Conservation (phyloP, 35 echinoderm and acorn worm genomes). For the Heliocidaris erythrogramma region DNA sequence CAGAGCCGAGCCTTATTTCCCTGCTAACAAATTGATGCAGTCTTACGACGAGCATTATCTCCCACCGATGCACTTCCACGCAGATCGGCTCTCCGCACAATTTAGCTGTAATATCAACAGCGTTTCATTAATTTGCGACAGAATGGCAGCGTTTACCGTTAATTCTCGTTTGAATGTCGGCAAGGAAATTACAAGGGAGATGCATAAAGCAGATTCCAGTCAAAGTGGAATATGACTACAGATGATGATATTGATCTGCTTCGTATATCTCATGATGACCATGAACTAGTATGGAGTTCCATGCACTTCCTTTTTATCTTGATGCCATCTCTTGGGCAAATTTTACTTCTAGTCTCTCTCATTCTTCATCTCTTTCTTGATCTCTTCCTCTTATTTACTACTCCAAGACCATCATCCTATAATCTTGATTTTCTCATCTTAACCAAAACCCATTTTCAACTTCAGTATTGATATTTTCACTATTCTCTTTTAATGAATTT, state of each 20-base stretch:
- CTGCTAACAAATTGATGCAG: neutral
- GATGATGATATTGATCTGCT: neutral
- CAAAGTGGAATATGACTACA: neutral
- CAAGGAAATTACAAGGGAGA: neutral
- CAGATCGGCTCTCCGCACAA: neutral
- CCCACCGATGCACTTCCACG: neutral
- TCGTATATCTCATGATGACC: neutral
- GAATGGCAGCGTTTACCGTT: conserved; percentile 1
- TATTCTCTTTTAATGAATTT: no score
- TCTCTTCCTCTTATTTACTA: neutral
- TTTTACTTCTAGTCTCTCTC: neutral
- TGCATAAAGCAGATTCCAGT: neutral
- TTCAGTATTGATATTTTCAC: no score
- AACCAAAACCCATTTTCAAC: no score
- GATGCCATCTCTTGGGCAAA: neutral
- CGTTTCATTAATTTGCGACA: conserved; percentile 10
- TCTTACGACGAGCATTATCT: neutral
- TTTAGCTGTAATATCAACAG: conserved; percentile 17
- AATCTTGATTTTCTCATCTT: no score
- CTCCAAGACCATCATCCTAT: no score
- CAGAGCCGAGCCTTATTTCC: neutral
- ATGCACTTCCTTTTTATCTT: neutral
- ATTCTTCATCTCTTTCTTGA: neutral
- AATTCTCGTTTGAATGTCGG: conserved; percentile 2
- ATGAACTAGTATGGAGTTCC: neutral